Evolutionary conservation across 2,113 vertebrate species (phyloP), one percentile per base, ranked within the genome.

Genomic region (Melanostigma gelatinosum): DNA sequence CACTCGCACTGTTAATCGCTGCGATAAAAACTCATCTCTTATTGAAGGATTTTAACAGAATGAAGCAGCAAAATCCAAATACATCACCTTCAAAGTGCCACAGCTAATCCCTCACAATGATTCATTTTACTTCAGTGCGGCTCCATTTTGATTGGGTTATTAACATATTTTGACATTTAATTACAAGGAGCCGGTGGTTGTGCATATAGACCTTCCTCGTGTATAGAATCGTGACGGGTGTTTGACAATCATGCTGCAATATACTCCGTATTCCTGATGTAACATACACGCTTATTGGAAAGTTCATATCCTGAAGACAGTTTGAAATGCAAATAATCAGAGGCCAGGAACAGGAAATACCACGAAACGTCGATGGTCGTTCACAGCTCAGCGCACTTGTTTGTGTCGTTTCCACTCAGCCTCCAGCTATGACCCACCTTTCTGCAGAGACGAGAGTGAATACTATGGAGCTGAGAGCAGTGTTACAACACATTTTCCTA

Each of bases 271-370:
- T 16, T 36, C 18, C 11, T 77, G 15, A 18, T 8, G 55, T 61
- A 85, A 69, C 27, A 66, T 3, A 58, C 60, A 22, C 1, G 9
- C 34, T 57, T 8, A 63, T 55, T 78, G 72, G 71, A 79, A 77
- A 46, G 4, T 22, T n/a, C 46, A 70, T 58, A 66, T 64, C 44
- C 69, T 20, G 32, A 57, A 61, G 85, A 61, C 44, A 18, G 29
- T 73, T 75, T 83, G 64, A 83, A 78, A 88, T 79, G 84, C 72
- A 90, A 90, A 92, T 80, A 15, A 72, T 64, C 69, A 63, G 64
- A 58, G 9, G 20, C 40, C 48, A 24, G 52, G 79, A 50, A 85
- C 85, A 82, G 75, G 71, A 91, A 76, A 82, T 85, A 80, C 72
- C 11, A 29, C 75, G 80, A 61, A 80, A 68, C 7, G 34, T 70